Evolutionary conservation across 2,797 vertebrate species (phyloP).

Genomic region (Podarcis lilfordi): DNA sequence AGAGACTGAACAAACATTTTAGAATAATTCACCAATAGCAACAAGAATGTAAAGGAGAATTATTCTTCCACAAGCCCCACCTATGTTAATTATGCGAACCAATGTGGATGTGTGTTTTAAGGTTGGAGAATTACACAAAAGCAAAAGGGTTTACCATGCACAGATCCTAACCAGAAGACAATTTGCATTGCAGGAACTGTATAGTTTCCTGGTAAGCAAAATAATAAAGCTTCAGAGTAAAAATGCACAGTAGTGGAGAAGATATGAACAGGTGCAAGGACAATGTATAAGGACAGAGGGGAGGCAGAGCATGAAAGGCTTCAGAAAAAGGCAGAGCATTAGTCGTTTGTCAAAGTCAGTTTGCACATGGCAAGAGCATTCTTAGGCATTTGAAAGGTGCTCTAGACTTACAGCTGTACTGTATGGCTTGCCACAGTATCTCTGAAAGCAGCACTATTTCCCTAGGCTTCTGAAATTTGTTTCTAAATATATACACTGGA

Average conservation of each 20-base stretch:
- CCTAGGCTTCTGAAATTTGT: not conserved
- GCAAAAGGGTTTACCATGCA: accelerated
- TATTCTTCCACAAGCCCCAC: not conserved
- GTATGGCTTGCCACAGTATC: not conserved
- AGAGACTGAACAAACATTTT: not conserved
- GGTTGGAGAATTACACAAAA: not conserved
- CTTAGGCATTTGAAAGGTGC: not conserved
- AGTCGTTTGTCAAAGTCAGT: not conserved
- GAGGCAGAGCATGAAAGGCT: not conserved
- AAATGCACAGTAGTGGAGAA: not conserved
- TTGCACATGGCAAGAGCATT: not conserved
- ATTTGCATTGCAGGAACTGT: not conserved
- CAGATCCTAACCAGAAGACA: not conserved
- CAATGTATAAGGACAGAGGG: not conserved
- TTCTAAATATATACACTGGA: not conserved
- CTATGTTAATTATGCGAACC: not conserved
- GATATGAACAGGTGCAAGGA: not conserved
- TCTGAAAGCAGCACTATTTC: not conserved
- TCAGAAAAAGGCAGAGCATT: not conserved
- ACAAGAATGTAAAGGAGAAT: not conserved
- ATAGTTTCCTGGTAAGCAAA: not conserved
- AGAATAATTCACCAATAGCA: constrained; percentile 18
- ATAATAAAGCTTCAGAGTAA: not conserved
- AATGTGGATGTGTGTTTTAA: constrained; percentile 3
- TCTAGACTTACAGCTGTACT: not conserved